Evolutionary conservation across 2,888 invertebrate genomes (phyloP).

Genomic region (Nephrotoma appendiculata): DNA sequence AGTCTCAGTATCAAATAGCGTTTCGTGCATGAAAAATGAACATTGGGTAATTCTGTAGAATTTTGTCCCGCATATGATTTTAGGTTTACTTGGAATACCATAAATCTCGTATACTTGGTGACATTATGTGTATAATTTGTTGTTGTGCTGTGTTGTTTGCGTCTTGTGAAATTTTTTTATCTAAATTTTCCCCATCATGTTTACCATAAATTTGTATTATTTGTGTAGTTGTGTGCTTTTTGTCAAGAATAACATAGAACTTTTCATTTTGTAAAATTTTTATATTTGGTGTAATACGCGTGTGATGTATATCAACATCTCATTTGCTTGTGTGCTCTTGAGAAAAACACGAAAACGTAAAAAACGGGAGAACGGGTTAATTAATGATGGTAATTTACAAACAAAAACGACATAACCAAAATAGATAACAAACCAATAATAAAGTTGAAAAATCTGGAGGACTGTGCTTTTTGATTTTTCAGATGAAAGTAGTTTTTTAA

Average conservation of each 20-base stretch:
- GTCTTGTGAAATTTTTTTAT: neutral
- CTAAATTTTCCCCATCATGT: neutral
- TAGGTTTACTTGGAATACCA: neutral
- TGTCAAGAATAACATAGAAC: neutral
- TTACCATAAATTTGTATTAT: neutral
- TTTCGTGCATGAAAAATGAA: neutral
- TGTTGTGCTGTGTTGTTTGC: neutral
- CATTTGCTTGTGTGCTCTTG: neutral
- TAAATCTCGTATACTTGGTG: neutral
- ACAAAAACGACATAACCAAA: neutral
- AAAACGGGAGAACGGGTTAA: neutral
- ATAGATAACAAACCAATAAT: neutral
- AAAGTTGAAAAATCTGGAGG: neutral
- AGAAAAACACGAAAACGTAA: neutral
- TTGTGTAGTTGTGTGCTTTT: neutral
- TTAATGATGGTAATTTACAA: neutral
- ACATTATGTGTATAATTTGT: neutral
- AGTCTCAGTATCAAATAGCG: neutral
- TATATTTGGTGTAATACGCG: neutral
- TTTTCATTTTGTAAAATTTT: neutral
- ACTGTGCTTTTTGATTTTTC: neutral
- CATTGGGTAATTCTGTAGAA: neutral
- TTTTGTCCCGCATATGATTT: neutral
- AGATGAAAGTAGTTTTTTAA: neutral
- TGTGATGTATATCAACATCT: neutral